Evolutionary conservation across 2,888 invertebrate genomes (phyloP).

Genomic region (Stegophylla sp.): DNA sequence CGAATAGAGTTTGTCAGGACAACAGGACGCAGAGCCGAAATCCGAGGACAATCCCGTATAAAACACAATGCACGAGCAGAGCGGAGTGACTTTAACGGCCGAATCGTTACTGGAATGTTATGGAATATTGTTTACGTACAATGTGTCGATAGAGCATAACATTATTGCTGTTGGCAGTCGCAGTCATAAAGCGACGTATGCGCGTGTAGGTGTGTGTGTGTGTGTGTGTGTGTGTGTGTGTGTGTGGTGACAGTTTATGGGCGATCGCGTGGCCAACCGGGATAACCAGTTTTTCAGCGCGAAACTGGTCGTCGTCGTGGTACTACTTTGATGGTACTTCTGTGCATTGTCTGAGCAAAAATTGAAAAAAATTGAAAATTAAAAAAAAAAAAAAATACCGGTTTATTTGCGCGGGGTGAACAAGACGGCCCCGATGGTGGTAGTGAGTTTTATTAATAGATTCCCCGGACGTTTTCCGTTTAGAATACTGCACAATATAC

Average conservation of each 20-base stretch:
- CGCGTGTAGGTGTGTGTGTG: no score
- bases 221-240: no score
- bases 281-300: conserved; percentile 31
- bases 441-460: not conserved
- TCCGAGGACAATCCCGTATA: no score
- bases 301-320: conserved; percentile 37
- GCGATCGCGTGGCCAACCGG: conserved; percentile 25
- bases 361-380: no score
- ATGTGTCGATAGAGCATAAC: not conserved
- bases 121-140: not conserved
- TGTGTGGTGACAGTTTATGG: not conserved
- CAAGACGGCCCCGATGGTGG: not conserved
- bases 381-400: not conserved
- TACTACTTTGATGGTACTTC: conserved; percentile 25
- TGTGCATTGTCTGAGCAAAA: not conserved
- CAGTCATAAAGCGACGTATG: no score
- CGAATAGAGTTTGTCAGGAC: no score
- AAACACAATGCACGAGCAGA: not conserved
- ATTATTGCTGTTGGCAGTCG: not conserved
- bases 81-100: not conserved
- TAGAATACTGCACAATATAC: no score
- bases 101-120: not conserved
- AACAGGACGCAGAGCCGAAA: no score
- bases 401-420: not conserved
- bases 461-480: not conserved